Percentiles rank a stretch among this genome's conserved stretches.
phyloP scores from a whole-genome alignment of 2,113 vertebrate genomes.

The Ibidorhyncha struthersii region DNA sequence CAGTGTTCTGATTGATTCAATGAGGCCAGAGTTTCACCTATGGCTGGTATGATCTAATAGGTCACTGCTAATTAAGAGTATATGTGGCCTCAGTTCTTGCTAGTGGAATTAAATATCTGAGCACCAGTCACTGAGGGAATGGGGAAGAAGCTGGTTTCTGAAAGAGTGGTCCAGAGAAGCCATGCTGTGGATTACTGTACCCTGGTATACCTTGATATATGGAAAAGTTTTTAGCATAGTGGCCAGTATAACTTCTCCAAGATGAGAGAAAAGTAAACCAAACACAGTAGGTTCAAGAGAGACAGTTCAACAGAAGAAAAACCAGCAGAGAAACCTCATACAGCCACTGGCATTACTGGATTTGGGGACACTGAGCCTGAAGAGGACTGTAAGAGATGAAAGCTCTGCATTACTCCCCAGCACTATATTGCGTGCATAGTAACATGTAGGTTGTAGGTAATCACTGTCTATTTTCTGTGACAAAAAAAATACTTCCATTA shows the following conservation, averaged over 20 bases:
- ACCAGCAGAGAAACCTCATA: neutral
- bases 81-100: neutral
- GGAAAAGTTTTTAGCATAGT: neutral
- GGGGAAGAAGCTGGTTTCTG: neutral
- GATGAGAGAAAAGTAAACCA: neutral
- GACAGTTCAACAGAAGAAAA: neutral
- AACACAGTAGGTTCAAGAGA: neutral
- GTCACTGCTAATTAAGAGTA: conserved; percentile 38
- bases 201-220: neutral
- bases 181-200: rapidly evolving
- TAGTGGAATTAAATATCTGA: conserved; percentile 5
- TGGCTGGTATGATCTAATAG: conserved; percentile 22
- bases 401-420: neutral
- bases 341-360: neutral
- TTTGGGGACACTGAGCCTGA: neutral
- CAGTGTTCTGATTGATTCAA: conserved; percentile 33
- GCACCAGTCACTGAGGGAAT: neutral
- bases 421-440: neutral
- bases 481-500: neutral
- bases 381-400: neutral
- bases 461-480: neutral
- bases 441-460: neutral
- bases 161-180: neutral
- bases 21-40: conserved; percentile 31
- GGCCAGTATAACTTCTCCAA: neutral